A percentile compares a stretch with the other conserved stretches of the same genome.
Evolutionary conservation across 2,888 invertebrate species (phyloP).

Genomic region (Scotopteryx bipunctaria): DNA sequence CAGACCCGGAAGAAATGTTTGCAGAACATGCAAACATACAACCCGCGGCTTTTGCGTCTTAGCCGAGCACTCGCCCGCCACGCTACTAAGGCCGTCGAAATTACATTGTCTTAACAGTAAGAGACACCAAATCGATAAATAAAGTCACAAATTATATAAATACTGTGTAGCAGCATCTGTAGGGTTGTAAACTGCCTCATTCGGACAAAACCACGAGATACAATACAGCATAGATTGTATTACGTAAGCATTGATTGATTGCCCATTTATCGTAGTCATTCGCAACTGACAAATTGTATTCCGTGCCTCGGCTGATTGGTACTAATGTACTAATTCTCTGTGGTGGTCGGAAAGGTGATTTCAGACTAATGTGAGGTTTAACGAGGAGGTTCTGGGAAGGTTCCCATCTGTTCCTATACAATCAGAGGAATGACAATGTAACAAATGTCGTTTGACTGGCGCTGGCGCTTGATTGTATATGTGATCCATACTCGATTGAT

Average conservation of each 20-base stretch:
- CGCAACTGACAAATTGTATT: conserved; percentile 15
- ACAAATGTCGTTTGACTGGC: conserved; percentile 34
- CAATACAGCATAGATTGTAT: no score
- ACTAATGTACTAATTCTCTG: conserved; percentile 28
- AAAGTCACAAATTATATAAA: neutral
- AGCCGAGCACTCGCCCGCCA: no score
- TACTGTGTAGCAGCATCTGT: no score
- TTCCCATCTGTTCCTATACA: conserved; percentile 20
- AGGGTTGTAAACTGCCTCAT: no score
- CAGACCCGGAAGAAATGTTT: no score
- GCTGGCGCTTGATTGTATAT: conserved; percentile 24
- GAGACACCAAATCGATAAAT: neutral
- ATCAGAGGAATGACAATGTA: conserved; percentile 36
- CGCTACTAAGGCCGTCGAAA: no score
- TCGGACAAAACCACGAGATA: no score
- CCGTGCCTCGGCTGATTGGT: conserved; percentile 19
- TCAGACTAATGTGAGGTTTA: conserved; percentile 34
- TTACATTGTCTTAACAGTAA: no score
- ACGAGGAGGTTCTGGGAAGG: conserved; percentile 38
- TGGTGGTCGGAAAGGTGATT: conserved; percentile 36
- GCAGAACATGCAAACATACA: no score
- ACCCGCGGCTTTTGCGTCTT: no score
- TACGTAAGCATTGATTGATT: no score
- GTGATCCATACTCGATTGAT: conserved; percentile 31
- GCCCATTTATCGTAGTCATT: conserved; percentile 22